These are phyloP conservation scores for Orthosia cruda DNA, from an alignment of 2,888 invertebrate genomes.

Conservation along the genomic window DNA sequence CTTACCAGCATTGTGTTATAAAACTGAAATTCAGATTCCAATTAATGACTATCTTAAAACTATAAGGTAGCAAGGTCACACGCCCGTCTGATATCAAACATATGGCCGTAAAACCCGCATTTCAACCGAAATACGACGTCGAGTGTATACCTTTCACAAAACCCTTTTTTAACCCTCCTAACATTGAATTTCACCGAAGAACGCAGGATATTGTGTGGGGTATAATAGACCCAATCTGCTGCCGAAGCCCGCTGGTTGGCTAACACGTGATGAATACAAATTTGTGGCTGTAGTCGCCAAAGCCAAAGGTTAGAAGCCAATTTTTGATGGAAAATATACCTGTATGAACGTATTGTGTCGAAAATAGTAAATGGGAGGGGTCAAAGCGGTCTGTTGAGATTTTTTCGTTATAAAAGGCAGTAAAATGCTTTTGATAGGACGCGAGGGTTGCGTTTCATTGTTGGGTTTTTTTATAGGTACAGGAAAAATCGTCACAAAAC, in stretches of 20 bases:
- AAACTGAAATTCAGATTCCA: conserved; percentile 2
- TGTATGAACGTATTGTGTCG: conserved; percentile 54
- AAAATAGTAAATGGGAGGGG: conserved; percentile 35
- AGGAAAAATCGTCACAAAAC: not conserved
- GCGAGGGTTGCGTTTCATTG: not conserved
- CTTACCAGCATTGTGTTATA: not conserved
- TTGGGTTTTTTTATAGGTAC: not conserved
- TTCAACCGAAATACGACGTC: conserved; percentile 58
- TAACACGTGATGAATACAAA: conserved; percentile 71
- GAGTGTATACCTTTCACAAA: conserved; percentile 61
- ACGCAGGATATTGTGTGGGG: conserved; percentile 71
- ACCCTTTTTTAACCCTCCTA: conserved; percentile 71
- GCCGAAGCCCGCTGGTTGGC: conserved; percentile 59
- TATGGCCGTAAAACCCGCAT: conserved; percentile 49
- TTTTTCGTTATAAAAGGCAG: conserved; percentile 33
- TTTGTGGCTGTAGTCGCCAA: conserved; percentile 56
- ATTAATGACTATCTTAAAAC: conserved; percentile 46
- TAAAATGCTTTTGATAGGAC: conserved; percentile 15
- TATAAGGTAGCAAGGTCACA: conserved; percentile 30
- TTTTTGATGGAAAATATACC: conserved; percentile 61
- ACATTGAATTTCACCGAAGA: conserved; percentile 76
- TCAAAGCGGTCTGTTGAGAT: conserved; percentile 22
- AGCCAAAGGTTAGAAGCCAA: conserved; percentile 64
- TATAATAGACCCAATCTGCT: conserved; percentile 75
- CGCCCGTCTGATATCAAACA: conserved; percentile 40